Conservation (phyloP, 2,797 vertebrate genomes). For the Tragopan temminckii region DNA sequence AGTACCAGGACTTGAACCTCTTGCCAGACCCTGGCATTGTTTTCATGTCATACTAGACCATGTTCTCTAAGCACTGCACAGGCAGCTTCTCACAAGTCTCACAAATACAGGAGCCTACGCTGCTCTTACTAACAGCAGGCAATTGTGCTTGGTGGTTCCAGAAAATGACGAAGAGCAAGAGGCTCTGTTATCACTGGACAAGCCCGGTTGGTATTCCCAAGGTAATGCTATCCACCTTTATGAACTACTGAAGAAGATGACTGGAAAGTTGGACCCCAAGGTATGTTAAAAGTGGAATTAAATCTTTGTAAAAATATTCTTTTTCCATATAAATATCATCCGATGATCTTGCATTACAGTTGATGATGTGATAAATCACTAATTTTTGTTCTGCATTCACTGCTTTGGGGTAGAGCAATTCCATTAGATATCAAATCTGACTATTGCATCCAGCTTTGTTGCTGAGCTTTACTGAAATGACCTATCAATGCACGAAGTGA, state of each 20-base stretch:
- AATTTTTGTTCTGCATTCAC: not conserved
- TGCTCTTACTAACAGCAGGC: not conserved
- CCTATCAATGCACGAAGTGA: not conserved
- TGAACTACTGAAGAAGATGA: conserved; percentile 92
- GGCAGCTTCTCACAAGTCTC: not conserved
- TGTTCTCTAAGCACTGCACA: not conserved
- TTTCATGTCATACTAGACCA: not conserved
- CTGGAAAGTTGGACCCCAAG: conserved; percentile 91
- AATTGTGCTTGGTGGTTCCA: conserved; percentile 75
- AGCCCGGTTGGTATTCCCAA: conserved; percentile 96
- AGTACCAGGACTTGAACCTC: not conserved
- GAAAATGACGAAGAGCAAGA: conserved; percentile 92
- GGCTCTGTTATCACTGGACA: conserved; percentile 88
- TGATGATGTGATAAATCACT: not conserved
- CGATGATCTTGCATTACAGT: not conserved
- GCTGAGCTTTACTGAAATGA: not conserved
- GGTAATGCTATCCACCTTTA: conserved; percentile 93
- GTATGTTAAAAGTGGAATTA: conserved; percentile 74
- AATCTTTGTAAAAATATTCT: not conserved
- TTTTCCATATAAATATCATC: not conserved
- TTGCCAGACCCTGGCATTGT: not conserved
- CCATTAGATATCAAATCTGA: not conserved
- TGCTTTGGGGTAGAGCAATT: not conserved
- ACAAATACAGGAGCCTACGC: not conserved
- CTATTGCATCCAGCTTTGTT: too few relatives aligned